Evolutionary conservation across 2,888 invertebrate genomes (phyloP), one percentile per base, ranked within the genome.

Genomic region (Ferrisia virgata): DNA sequence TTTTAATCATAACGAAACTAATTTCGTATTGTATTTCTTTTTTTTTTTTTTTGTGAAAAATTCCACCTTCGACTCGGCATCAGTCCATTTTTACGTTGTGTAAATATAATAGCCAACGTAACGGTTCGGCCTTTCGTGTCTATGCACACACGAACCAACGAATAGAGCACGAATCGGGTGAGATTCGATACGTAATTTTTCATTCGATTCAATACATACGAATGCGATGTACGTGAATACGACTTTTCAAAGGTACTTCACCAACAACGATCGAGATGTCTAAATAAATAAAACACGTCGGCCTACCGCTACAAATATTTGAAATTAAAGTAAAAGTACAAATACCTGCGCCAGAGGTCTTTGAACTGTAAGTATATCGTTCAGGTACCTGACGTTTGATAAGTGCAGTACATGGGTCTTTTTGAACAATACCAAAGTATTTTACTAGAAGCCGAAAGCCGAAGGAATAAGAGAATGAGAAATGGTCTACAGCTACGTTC

Each of bases 1-100:
- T 72, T 58, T 72, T 72, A 72, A 72, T 72, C 33, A 72, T 72
- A 72, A 72, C 72, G n/a, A 18, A 72, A 33, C 72, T 72, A 72
- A 72, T 72, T 72, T 72, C 72, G 72, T 72, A 72, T 72, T 72
- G 72, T 72, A 33, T 72, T 72, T 47, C 33, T 33, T 33, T 18
- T 72, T 72, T 33, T 72, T 18, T 72, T 72, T 47, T 72, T 33
- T 33, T 18, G 72, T 33, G 72, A 33, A 72, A 72, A 72, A n/a
- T n/a, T n/a, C n/a, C n/a, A n/a, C n/a, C n/a, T 72, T 72, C 72
- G 33, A 33, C 18, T 8, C 58, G 11, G 28, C 58, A 4, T 28
- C 72, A 72, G 31, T 33, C 72, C 25, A 36, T 33, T 72, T 72
- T n/a, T n/a, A n/a, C n/a, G 72, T 72, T 72, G 72, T 72, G 36